Evolutionary conservation across 2,888 invertebrate genomes (phyloP).

Genomic region (Beris chalybata): DNA sequence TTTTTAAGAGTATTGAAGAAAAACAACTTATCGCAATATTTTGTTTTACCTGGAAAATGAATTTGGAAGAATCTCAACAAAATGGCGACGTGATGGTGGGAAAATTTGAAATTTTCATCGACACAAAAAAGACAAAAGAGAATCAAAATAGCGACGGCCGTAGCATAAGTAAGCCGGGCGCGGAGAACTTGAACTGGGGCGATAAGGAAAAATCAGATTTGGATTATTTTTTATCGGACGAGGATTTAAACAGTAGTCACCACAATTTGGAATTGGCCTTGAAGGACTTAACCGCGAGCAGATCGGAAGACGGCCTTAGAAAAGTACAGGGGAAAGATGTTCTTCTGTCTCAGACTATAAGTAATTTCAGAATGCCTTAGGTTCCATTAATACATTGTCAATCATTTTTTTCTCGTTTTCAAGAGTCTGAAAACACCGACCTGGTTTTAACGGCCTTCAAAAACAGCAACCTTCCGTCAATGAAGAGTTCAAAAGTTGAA

Average conservation of each 20-base stretch:
- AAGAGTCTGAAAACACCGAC: slow-evolving; percentile 16
- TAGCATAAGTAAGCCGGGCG: background rate
- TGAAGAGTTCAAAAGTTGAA: background rate
- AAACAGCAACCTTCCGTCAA: background rate
- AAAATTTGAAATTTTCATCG: slow-evolving; percentile 11
- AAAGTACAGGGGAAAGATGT: slow-evolving; percentile 19
- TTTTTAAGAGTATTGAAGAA: no score
- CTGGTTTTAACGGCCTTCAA: background rate
- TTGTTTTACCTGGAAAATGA: background rate
- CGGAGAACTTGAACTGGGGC: background rate
- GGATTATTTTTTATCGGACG: background rate
- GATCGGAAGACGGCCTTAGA: background rate
- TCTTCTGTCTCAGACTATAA: slow-evolving; percentile 23
- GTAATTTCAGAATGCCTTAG: slow-evolving; percentile 1
- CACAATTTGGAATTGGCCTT: slow-evolving; percentile 2
- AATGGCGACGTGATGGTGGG: slow-evolving; percentile 9
- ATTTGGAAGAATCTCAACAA: background rate
- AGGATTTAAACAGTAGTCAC: background rate
- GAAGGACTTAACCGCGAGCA: background rate
- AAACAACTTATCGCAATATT: no score
- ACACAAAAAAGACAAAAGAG: slow-evolving; percentile 3
- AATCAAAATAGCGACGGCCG: background rate
- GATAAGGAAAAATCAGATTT: slow-evolving; percentile 1
- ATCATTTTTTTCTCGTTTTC: background rate
- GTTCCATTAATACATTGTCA: background rate